phyloP scores from a whole-genome alignment of 37 sponge, comb jelly and placozoan species.

The Spongia lamella region DNA sequence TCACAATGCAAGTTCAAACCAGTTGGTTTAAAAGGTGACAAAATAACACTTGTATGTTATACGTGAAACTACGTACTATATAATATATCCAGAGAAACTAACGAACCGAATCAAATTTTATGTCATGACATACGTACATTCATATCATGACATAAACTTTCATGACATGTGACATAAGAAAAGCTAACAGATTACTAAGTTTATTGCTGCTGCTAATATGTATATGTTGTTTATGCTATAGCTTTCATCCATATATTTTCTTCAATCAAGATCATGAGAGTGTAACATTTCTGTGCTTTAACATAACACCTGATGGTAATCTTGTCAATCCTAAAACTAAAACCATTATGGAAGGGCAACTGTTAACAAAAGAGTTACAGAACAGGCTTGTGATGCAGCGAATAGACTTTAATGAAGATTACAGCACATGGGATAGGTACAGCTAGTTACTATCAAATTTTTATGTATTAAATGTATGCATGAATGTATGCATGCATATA shows the following conservation, averaged over 20 bases:
- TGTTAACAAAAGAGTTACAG: constrained; percentile 46
- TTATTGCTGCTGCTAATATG: not conserved
- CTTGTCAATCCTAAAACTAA: no score
- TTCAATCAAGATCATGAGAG: constrained; percentile 44
- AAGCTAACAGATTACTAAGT: not conserved
- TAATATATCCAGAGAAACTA: no score
- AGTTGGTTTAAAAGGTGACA: no score
- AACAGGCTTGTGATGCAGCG: constrained; percentile 25
- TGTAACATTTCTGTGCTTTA: constrained; percentile 49
- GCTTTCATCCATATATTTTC: constrained; percentile 64
- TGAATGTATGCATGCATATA: not conserved
- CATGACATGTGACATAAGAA: no score
- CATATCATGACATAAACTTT: no score
- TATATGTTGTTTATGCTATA: not conserved
- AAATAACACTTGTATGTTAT: no score
- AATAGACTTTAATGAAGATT: constrained; percentile 69
- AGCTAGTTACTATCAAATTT: not conserved
- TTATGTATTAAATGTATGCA: not conserved
- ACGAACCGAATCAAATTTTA: no score
- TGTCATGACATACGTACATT: no score
- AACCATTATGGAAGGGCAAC: constrained; percentile 38
- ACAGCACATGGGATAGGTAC: constrained; percentile 24
- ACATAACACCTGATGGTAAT: no score
- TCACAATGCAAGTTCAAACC: no score
- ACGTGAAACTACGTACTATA: no score